A percentile compares a stretch with the other conserved stretches of the same genome.
Conservation (phyloP, 2,113 vertebrate species). For the Zosterops borbonicus region DNA sequence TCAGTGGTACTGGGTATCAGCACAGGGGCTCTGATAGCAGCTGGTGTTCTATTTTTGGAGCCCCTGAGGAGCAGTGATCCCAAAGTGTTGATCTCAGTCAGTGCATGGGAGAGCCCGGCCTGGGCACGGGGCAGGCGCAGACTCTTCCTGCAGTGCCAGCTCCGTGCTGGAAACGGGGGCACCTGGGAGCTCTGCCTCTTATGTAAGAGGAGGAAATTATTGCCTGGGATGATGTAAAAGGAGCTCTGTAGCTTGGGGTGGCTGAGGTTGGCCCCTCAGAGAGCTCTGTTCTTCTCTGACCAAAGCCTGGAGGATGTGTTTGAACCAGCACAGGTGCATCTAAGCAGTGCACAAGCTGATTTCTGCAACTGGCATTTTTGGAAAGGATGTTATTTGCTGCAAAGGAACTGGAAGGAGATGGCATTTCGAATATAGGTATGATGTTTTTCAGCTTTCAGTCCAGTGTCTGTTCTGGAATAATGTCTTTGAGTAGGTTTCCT, state of each 20-base stretch:
- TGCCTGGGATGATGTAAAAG: background rate
- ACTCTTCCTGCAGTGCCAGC: background rate
- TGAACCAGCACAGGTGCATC: accelerated
- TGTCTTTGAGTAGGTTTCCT: background rate
- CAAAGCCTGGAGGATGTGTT: background rate
- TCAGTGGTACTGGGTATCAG: background rate
- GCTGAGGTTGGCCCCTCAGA: background rate
- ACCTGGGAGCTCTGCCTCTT: background rate
- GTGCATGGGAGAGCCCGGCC: accelerated
- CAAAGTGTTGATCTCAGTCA: background rate
- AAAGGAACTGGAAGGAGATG: background rate
- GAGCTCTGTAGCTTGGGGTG: background rate
- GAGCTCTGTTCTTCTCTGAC: background rate
- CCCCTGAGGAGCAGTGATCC: background rate
- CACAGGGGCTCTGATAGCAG: background rate
- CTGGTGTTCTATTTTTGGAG: background rate
- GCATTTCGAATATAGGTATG: conserved; percentile 6
- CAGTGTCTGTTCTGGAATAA: background rate
- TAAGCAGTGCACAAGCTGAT: background rate
- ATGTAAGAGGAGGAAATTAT: background rate
- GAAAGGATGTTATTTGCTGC: conserved; percentile 6
- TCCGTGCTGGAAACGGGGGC: background rate
- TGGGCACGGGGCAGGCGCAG: background rate
- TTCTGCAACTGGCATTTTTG: background rate
- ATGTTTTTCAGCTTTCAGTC: background rate